Base-by-base conservation (phyloP, 2,888 invertebrate species). In the Lochmaea crataegi region DNA sequence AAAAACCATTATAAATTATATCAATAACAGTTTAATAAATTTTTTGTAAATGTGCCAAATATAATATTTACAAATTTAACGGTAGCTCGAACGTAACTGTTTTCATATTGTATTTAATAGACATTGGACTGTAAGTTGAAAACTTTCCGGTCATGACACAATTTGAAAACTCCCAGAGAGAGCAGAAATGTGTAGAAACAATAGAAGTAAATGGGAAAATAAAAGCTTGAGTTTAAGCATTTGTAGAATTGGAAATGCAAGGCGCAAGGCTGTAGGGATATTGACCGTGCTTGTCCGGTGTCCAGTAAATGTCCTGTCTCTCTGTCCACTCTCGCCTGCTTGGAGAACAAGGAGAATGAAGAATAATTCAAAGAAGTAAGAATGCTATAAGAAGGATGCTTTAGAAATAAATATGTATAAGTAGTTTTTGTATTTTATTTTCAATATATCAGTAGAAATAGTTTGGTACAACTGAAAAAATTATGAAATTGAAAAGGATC, bases 251-350 rank as follows among this genome's bases (percentile, higher is more conserved):
- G 71, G 74, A 74, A 74, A 71, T 74, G 71, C 78, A 82, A 79
- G 80, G 82, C 81, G 82, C 81, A 81, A 63, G 82, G 81, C 80
- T 79, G 80, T 80, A 75, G 80, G 80, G 81, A 81, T 81, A 82
- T 81, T 80, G 81, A 82, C 82, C 81, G 80, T 77, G 72, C 64
- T 18, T 80, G 81, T 82, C 82, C 82, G 77, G 80, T 78, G 77
- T 70, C 70, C 70, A 70, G 56, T 70, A 73, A 77, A 74, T 81
- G 81, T 82, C 82, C 82, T 79, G 79, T 80, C 75, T 79, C 76
- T 80, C 75, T 80, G 81, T 82, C 82, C 81, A 80, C 80, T 81
- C 80, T 81, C 79, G 80, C 63, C 51, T 48, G 45, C 48, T 65
- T 69, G 70, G 71, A 68, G 71, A 68, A 60, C 65, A 68, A 68